A percentile compares a stretch with the other conserved stretches of the same genome.
phyloP scores from a whole-genome alignment of 2,888 invertebrate species.

The Ctena decussata region DNA sequence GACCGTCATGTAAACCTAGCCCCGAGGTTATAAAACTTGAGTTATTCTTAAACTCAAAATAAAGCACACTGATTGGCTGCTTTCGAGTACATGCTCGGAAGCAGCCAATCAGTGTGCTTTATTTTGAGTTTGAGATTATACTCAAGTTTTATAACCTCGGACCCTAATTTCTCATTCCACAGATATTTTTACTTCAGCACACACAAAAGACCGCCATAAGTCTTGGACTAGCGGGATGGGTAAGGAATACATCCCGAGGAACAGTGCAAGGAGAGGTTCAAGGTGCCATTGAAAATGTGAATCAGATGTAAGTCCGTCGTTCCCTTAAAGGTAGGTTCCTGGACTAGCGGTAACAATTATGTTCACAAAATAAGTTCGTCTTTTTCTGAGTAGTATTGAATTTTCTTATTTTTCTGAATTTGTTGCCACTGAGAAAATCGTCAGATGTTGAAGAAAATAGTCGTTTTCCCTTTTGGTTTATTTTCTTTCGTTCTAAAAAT shows the following conservation, averaged over 20 bases:
- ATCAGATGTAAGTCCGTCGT: constrained; percentile 69
- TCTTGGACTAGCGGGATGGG: constrained; percentile 94
- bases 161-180: not conserved
- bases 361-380: too few relatives aligned
- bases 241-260: constrained; percentile 95
- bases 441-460: too few relatives aligned
- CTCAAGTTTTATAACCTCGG: not conserved
- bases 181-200: constrained; percentile 88
- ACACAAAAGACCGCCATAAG: constrained; percentile 93
- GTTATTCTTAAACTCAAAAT: not conserved
- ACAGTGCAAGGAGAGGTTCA: constrained; percentile 97
- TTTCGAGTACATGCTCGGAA: too few relatives aligned
- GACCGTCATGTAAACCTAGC: not conserved
- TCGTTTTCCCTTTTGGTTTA: too few relatives aligned
- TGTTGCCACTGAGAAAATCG: too few relatives aligned
- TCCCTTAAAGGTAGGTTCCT: too few relatives aligned
- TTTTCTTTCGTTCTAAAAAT: too few relatives aligned
- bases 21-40: not conserved
- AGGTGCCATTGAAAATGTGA: constrained; percentile 88
- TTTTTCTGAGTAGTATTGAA: too few relatives aligned
- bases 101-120: too few relatives aligned
- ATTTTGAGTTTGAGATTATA: not conserved
- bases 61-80: not conserved
- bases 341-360: too few relatives aligned
- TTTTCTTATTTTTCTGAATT: too few relatives aligned